These are phyloP conservation scores for Gallinago undulata DNA, from an alignment of 2,113 vertebrate species.

Conservation along the genomic window DNA sequence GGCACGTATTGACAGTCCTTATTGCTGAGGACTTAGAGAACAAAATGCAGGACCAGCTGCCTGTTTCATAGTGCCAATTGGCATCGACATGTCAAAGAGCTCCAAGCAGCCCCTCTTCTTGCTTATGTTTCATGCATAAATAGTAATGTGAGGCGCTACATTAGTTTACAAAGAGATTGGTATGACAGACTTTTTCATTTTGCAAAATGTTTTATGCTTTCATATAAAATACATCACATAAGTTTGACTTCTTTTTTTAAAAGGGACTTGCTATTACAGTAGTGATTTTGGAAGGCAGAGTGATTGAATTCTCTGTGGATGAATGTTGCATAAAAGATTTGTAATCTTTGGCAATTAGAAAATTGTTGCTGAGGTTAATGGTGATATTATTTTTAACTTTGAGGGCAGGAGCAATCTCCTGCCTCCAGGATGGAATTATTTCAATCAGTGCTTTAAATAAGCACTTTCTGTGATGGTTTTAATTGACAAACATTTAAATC, in stretches of 20 bases:
- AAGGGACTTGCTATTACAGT: background rate
- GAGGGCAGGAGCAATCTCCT: slow-evolving; percentile 52
- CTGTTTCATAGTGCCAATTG: background rate
- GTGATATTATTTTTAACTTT: slow-evolving; percentile 59
- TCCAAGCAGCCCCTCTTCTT: background rate
- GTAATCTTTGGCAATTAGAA: slow-evolving; percentile 44
- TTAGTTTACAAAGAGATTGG: background rate
- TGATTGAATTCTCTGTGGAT: background rate
- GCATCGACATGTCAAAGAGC: background rate
- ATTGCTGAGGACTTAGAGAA: background rate
- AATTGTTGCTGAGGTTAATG: slow-evolving; percentile 45
- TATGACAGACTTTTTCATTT: background rate
- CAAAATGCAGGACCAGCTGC: slow-evolving; percentile 3
- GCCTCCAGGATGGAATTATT: background rate
- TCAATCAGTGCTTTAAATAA: slow-evolving; percentile 45
- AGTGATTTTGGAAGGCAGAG: background rate
- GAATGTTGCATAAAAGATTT: background rate
- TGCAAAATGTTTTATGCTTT: background rate
- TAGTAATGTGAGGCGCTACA: background rate
- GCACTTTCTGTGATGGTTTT: background rate
- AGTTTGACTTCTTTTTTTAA: background rate
- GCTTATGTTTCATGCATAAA: background rate
- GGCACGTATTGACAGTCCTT: background rate
- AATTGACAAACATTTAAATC: slow-evolving; percentile 8
- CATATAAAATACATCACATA: fast-evolving